Conservation (phyloP, 53 echinoderm and acorn worm genomes). For the Zoroaster sp. region DNA sequence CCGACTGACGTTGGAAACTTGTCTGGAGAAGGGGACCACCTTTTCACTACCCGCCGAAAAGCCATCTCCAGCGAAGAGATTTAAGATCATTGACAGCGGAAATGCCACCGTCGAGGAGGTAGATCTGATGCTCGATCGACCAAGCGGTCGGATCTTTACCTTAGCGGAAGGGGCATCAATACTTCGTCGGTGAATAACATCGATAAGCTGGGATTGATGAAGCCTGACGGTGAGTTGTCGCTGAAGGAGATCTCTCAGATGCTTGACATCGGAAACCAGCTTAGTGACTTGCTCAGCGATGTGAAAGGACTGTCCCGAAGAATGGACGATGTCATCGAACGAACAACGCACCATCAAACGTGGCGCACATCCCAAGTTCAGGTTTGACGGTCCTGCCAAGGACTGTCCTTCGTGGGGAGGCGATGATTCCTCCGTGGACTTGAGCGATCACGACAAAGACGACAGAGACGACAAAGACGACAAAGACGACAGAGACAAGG, state of each 20-base stretch:
- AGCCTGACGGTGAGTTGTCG: too few relatives aligned
- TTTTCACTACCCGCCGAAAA: background rate
- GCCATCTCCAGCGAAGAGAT: background rate
- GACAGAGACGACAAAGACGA: background rate
- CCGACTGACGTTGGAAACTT: too few relatives aligned
- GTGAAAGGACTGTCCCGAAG: background rate
- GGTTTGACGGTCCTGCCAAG: background rate
- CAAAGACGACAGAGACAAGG: too few relatives aligned
- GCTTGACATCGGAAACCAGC: background rate
- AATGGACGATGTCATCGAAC: background rate
- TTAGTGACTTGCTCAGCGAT: background rate
- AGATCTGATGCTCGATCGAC: conserved; percentile 23
- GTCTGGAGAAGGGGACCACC: background rate
- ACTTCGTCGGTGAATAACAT: too few relatives aligned
- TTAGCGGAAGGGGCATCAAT: too few relatives aligned
- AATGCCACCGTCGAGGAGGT: background rate
- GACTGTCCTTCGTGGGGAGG: background rate
- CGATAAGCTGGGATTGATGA: too few relatives aligned
- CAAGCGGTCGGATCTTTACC: background rate
- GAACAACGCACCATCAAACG: background rate
- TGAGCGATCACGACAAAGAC: too few relatives aligned
- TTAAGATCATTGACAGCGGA: background rate
- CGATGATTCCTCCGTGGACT: conserved; percentile 11
- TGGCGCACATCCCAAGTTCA: background rate
- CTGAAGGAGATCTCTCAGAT: background rate